Percentiles rank a stretch among this genome's conserved stretches.
Evolutionary conservation across 30 jellyfish, hydroid and myxozoan species (phyloP).

Genomic region (Pseudorhiza aurosa): DNA sequence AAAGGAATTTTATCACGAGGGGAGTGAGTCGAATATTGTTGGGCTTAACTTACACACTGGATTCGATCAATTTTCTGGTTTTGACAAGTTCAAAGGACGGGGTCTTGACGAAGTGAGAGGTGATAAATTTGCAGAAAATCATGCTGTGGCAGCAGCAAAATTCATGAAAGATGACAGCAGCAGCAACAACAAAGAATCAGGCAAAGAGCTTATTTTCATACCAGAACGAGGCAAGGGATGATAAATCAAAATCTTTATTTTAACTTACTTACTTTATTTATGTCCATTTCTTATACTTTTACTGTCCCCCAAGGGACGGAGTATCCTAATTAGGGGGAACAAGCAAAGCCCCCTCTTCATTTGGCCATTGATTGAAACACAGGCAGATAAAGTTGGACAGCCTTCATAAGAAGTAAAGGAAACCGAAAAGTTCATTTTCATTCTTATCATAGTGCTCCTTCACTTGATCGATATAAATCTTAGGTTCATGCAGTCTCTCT

Average conservation of each 20-base stretch:
- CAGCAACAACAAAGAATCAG: neutral
- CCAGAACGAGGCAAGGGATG: constrained; percentile 24
- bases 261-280: neutral
- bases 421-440: too few species aligned
- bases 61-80: constrained; percentile 16
- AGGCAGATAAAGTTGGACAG: too few species aligned
- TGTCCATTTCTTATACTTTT: neutral
- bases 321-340: neutral
- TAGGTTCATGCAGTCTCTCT: too few species aligned
- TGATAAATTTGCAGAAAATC: neutral
- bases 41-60: constrained; percentile 43
- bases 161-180: neutral
- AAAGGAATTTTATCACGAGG: neutral
- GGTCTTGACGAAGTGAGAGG: neutral
- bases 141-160: neutral
- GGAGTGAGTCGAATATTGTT: constrained; percentile 11
- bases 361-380: too few species aligned
- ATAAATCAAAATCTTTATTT: neutral
- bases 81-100: neutral
- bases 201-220: constrained; percentile 17
- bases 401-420: too few species aligned
- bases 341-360: too few species aligned
- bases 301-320: neutral
- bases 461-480: too few species aligned
- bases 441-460: too few species aligned